Evolutionary conservation across 2,888 invertebrate species (phyloP).

Genomic region (Melieria omissa): DNA sequence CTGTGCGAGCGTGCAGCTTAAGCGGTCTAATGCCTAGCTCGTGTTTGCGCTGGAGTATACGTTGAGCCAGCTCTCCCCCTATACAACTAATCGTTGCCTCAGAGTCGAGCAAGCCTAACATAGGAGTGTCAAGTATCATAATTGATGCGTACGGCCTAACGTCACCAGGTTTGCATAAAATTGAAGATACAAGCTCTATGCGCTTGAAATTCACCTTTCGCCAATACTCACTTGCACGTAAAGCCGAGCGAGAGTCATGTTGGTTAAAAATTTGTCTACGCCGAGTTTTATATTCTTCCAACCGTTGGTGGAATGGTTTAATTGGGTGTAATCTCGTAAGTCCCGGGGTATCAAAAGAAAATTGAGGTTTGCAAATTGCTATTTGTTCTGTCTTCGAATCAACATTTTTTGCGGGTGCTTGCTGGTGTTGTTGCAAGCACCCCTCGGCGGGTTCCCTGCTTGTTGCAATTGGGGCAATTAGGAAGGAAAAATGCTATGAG

Average conservation of each 20-base stretch:
- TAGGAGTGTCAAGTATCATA: background rate
- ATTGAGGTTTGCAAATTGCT: background rate
- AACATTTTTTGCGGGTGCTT: constrained; percentile 12
- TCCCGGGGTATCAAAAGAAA: background rate
- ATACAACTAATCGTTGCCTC: constrained; percentile 5
- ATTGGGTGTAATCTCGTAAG: too few species aligned
- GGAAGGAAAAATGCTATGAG: constrained; percentile 12
- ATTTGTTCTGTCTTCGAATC: background rate
- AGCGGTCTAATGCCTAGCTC: background rate
- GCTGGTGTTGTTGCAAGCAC: constrained; percentile 18
- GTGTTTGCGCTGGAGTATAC: background rate
- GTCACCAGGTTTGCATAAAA: constrained; percentile 8
- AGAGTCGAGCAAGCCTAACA: constrained; percentile 1
- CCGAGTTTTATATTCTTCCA: constrained; percentile 5
- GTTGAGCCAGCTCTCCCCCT: background rate
- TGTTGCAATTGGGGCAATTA: constrained; percentile 26
- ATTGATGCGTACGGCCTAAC: constrained; percentile 6
- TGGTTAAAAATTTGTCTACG: constrained; percentile 17
- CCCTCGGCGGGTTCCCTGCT: constrained; percentile 19
- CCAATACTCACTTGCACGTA: constrained; percentile 7
- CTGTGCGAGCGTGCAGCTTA: background rate
- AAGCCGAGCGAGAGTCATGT: constrained; percentile 3
- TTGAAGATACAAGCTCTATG: background rate
- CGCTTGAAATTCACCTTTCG: constrained; percentile 1
- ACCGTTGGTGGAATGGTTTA: constrained; percentile 21